Base-by-base conservation (phyloP, 2,113 vertebrate species). In the Callaeas wilsoni region DNA sequence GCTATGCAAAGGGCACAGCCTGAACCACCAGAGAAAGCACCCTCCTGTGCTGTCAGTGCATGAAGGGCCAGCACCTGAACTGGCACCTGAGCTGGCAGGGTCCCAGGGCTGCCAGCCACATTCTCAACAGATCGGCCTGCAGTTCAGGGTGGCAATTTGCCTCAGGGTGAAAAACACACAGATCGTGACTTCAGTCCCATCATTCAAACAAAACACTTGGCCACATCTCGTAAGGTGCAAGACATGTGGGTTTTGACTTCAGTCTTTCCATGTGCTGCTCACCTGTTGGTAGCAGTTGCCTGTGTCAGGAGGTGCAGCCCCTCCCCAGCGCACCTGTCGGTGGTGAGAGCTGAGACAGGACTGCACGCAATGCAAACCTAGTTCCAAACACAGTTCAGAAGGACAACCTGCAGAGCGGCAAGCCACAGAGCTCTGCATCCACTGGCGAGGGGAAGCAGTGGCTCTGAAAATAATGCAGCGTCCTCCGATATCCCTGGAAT, bases 41-140 rank as follows among this genome's bases (percentile, higher is more conserved):
- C 2, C 2, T 5, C 14, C 44, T n/a, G 30, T 13, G 26, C 13
- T 33, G 33, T 5, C 42, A 41, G 2, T 0, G 2, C 27, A 23
- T 0, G 3, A 9, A 52, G 60, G 20, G 65, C 55, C 75, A 47
- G 80, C 64, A 65, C 33, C 64, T 49, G 67, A 39, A 0, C 27
- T 79, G 62, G 37, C 42, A 67, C 29, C 3, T 0, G n/a, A n/a
- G n/a, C n/a, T n/a, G n/a, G 8, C 70, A 27, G 1, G 0, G 29
- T 37, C 12, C 41, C 55, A 30, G 4, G 3, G 10, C 50, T 60
- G 82, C 69, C 81, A 90, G 74, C 55, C 49, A 30, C 50, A 13
- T 41, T 27, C n/a, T 18, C 55, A 21, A 2, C 69, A 88, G 70
- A 70, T 50, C 59, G 57, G 35, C 42, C 52, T 39, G 39, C 9